Percentiles rank a stretch among this genome's conserved stretches.
phyloP scores from a whole-genome alignment of 2,113 vertebrate species.

The Lophotis ruficrista region DNA sequence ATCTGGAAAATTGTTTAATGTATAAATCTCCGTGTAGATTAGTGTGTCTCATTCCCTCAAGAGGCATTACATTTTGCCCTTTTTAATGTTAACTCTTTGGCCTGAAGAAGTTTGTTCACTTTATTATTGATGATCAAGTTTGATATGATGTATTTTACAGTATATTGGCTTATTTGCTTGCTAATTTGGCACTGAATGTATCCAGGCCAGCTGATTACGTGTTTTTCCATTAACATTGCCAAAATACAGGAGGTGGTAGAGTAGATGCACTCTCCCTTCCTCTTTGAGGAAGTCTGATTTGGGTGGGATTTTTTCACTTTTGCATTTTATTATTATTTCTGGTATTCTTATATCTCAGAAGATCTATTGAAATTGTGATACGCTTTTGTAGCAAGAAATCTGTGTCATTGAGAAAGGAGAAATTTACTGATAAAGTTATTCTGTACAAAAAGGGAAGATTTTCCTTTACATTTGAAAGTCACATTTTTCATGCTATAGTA shows the following conservation, averaged over 20 bases:
- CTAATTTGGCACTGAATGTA: constrained; percentile 17
- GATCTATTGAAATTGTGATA: neutral
- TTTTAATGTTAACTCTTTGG: constrained; percentile 59
- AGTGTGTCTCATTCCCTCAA: neutral
- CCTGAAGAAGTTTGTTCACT: constrained; percentile 58
- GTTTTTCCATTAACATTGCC: constrained; percentile 48
- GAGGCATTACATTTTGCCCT: constrained; percentile 18
- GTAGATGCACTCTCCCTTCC: neutral
- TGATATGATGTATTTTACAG: constrained; percentile 60
- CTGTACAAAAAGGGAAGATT: neutral
- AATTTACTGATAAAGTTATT: neutral
- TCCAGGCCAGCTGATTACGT: neutral
- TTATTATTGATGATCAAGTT: constrained; percentile 68
- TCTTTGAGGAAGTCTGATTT: constrained; percentile 25
- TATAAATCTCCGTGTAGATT: constrained; percentile 39
- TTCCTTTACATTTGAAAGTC: neutral
- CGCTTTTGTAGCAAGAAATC: neutral
- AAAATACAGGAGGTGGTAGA: constrained; percentile 30
- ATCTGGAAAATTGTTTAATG: constrained; percentile 19
- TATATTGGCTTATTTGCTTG: constrained; percentile 39
- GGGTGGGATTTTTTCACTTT: neutral
- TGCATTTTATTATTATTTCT: neutral
- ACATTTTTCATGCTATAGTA: neutral
- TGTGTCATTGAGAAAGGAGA: neutral
- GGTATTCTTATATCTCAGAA: neutral